Evolutionary conservation across 1,140 invertebrate species (phyloP), one percentile per base, ranked within the genome.

Genomic region (Conus ventricosus): DNA sequence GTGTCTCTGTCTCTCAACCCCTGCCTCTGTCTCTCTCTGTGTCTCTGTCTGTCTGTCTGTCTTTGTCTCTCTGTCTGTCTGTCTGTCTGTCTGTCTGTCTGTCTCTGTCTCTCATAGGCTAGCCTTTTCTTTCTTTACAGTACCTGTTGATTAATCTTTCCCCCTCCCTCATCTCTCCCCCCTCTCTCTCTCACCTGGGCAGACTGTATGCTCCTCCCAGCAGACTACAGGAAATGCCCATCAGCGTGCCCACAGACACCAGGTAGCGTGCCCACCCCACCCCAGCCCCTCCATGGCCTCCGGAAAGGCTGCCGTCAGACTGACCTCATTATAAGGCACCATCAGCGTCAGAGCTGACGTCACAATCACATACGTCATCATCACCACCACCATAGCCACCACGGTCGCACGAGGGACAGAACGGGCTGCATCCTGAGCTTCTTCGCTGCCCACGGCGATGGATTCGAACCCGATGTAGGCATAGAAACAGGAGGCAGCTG

Each of bases 401-500:
- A 99, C 97, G 91, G 99, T 99, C 25, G 98, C 98, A 90, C 98
- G 95, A 5, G 98, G 98, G 92, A 99, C 39, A 39, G 39, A 39
- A 39, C 97, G 97, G 93, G 98, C 98, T 1, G 98, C 98, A 95
- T 99, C 98, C 90, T 97, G 97, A 0, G 98, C 98, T 95, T 99
- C 98, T 95, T 99, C 98, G 0, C 98, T 98, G 5, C 98, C 98
- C 7, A 98, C 98, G 6, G 98, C 98, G 88, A 99, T 99, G 88
- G 98, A 99, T 94, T 99, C 98, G 95, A 99, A 99, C 55, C 98
- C 98, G 92, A 99, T 99, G 95, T 99, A 99, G 80, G 98, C 98
- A 94, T 99, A 99, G 96, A 99, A 99, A 95, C 98, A 99, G 51
- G 98, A 99, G 0, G 98, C 98, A 5, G 98, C 98, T 0, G 93